These are phyloP conservation scores for Sebastes alutus DNA, from an alignment of 2,797 vertebrate species.

Conservation along the genomic window DNA sequence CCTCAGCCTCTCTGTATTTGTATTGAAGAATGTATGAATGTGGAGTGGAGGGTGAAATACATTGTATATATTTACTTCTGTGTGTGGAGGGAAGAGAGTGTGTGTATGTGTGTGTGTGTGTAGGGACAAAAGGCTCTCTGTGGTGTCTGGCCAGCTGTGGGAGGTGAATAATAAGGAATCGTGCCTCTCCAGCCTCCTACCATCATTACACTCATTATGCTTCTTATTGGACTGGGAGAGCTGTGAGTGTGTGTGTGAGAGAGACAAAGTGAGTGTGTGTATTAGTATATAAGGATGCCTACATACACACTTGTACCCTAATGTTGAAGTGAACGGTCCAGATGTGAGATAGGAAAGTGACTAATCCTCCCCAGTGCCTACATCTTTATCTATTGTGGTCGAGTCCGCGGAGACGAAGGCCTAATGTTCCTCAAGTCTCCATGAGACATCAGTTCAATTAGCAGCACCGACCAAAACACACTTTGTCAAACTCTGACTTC, in stretches of 20 bases:
- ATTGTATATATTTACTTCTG: slow-evolving; percentile 14
- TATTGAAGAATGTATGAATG: slow-evolving; percentile 40
- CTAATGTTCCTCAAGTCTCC: slow-evolving; percentile 58
- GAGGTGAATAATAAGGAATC: slow-evolving; percentile 64
- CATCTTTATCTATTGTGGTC: slow-evolving; percentile 61
- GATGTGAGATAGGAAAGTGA: slow-evolving; percentile 48
- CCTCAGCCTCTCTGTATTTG: slow-evolving; percentile 30
- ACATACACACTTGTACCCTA: slow-evolving; percentile 5
- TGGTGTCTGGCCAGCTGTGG: slow-evolving; percentile 47
- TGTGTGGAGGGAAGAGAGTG: neutral
- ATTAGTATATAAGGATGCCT: neutral
- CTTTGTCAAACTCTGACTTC: slow-evolving; percentile 65
- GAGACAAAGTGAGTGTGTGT: neutral
- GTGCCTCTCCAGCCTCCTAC: slow-evolving; percentile 56
- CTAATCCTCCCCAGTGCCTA: slow-evolving; percentile 44
- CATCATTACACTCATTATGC: slow-evolving; percentile 67
- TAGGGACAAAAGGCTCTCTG: slow-evolving; percentile 40
- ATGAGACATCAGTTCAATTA: slow-evolving; percentile 81
- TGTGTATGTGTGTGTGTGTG: slow-evolving; percentile 7
- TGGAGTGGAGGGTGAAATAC: slow-evolving; percentile 21
- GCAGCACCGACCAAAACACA: slow-evolving; percentile 55
- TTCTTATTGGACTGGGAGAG: slow-evolving; percentile 39
- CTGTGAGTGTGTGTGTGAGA: slow-evolving; percentile 10
- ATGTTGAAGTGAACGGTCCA: slow-evolving; percentile 28
- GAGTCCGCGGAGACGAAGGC: slow-evolving; percentile 48